Base-by-base conservation (phyloP, 2,113 vertebrate species). In the Gavia stellata region DNA sequence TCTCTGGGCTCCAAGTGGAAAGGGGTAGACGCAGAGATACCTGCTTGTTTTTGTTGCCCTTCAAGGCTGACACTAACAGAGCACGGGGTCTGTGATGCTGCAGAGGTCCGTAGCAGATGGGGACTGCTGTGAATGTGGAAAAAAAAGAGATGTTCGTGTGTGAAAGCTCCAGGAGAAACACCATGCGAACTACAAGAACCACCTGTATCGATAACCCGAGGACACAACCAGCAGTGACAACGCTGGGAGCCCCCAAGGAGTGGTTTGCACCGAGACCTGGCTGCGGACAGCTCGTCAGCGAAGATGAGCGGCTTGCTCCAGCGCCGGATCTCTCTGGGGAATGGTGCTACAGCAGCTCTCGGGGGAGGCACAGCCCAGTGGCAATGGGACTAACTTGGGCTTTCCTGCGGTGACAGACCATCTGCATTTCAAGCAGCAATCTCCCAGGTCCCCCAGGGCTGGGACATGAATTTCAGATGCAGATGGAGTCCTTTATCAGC, bases 171-270 rank as follows among this genome's bases (percentile, higher is more conserved):
- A 47, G 56, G 14, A 85, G 47, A 49, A 82, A n/a, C 52, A 45
- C 16, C 38, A 19, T n/a, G 16, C 0, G 0, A 55, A 34, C 62
- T 52, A 3, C 3, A 3, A 38, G 40, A 86, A 40, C 40, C 3
- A 1, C 18, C 14, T 18, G 15, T 18, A 11, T 19, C 1, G 3
- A n/a, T 6, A 50, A 49, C 4, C 1, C 1, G 6, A n/a, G 40
- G 33, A 29, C 31, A 52, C 0, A 1, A 4, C 15, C 0, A 1
- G 14, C 71, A 86, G 53, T 2, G 4, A 10, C 1, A 13, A n/a
- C 1, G 1, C 33, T 36, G 52, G 49, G 31, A 65, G 14, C 3
- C 12, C 17, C 26, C 25, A 29, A 17, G 45, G 36, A 31, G 8
- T 17, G 3, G 21, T 34, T 24, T 52, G 45, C 63, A 36, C 53